These are phyloP conservation scores for Ceratothoa steindachneri DNA, from an alignment of 2,888 invertebrate genomes.

Conservation along the genomic window DNA sequence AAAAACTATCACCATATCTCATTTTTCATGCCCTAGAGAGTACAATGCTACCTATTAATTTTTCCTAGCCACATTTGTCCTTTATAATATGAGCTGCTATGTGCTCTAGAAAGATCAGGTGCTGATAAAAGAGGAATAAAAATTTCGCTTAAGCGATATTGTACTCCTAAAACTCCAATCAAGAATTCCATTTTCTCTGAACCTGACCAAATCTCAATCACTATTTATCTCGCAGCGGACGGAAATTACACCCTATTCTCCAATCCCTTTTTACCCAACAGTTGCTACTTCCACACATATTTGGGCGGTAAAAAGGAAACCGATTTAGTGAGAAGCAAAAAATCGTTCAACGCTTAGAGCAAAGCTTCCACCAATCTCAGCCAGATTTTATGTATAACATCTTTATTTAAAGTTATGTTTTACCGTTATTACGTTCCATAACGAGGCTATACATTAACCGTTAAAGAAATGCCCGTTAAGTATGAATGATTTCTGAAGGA, in stretches of 20 bases:
- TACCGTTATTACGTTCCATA: constrained; percentile 7
- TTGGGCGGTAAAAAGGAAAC: background rate
- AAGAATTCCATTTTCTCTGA: background rate
- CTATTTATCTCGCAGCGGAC: background rate
- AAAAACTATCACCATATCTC: too few relatives aligned
- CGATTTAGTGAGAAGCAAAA: too few relatives aligned
- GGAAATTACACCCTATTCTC: constrained; percentile 8
- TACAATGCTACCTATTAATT: too few relatives aligned
- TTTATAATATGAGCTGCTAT: too few relatives aligned
- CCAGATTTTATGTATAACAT: background rate
- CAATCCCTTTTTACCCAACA: background rate
- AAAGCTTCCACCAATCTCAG: background rate
- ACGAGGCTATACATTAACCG: background rate
- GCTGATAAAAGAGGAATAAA: background rate
- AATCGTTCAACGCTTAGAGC: background rate
- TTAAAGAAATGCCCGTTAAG: constrained; percentile 10
- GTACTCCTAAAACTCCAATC: background rate
- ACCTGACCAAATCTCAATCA: constrained; percentile 1
- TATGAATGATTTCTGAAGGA: constrained; percentile 4
- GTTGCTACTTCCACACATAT: background rate
- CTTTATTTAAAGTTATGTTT: constrained; percentile 5
- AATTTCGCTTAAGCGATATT: background rate
- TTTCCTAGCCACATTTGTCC: too few relatives aligned
- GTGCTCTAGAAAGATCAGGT: too few relatives aligned
- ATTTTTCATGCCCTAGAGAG: too few relatives aligned